A percentile compares a stretch with the other conserved stretches of the same genome.
phyloP scores from a whole-genome alignment of 2,888 invertebrate genomes.

The Cremastinae sp. region DNA sequence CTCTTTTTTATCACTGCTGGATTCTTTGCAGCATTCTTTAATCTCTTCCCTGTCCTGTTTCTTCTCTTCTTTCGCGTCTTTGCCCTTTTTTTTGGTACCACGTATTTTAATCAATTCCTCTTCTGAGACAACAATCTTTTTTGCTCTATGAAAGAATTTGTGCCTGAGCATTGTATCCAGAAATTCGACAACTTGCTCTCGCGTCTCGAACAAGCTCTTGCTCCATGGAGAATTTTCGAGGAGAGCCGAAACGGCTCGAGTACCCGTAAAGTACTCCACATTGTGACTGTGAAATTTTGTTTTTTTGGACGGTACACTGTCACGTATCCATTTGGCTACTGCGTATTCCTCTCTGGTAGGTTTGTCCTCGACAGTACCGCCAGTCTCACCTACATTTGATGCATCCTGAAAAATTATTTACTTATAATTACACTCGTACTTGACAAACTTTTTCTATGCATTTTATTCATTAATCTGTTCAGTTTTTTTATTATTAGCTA shows the following conservation, averaged over 20 bases:
- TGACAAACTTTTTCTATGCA: constrained; percentile 4
- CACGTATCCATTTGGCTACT: constrained; percentile 96
- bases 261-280: constrained; percentile 97
- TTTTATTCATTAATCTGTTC: neutral
- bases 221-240: constrained; percentile 93
- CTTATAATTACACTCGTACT: too few species aligned
- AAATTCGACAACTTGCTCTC: constrained; percentile 90
- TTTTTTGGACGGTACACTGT: constrained; percentile 96
- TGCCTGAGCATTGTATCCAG: constrained; percentile 93
- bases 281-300: constrained; percentile 98
- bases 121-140: constrained; percentile 84
- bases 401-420: constrained; percentile 76
- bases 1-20: constrained; percentile 68
- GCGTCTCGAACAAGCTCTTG: constrained; percentile 89
- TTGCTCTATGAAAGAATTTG: constrained; percentile 97
- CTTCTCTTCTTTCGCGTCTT: constrained; percentile 78
- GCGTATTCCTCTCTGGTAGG: constrained; percentile 95
- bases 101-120: constrained; percentile 80
- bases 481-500: neutral
- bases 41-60: constrained; percentile 73
- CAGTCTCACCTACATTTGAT: constrained; percentile 76
- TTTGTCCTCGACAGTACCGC: constrained; percentile 84
- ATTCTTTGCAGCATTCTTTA: constrained; percentile 73
- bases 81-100: constrained; percentile 80
- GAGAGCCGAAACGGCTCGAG: constrained; percentile 95